Base-by-base conservation (phyloP, 2,888 invertebrate genomes). In the Morpho helenor region DNA sequence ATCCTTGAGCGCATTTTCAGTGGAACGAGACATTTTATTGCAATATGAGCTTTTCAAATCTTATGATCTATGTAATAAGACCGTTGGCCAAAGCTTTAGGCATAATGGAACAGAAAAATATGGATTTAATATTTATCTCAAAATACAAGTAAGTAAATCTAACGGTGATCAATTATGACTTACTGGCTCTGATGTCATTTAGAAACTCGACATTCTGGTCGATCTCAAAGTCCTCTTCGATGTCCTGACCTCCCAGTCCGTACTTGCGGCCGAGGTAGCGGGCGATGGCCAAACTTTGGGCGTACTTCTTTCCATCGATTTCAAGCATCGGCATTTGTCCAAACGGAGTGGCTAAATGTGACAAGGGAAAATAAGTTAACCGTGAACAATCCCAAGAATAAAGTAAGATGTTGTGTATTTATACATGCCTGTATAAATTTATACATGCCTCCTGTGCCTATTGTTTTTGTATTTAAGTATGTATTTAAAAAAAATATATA, bases 321-420 rank as follows among this genome's bases (percentile, higher is more conserved):
- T 93, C 93, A 52, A 95, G 70, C 0, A 94, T 76, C 0, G 94
- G 95, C 63, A 93, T 74, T 77, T 93, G 93, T 0, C 94, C 94
- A 74, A 93, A 94, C 0, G 92, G 92, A 66, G 87, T 92, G n/a
- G 81, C 88, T 93, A 74, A 71, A 54, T 63, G 48, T 8, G 10
- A 22, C n/a, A 22, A 49, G 40, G 16, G 5, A 9, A 51, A 1
- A 9, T 22, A 8, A 8, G 7, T 31, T 39, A 49, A 40, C 7
- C 8, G 8, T 43, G 3, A 43, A 43, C 42, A 16, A 16, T 16
- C 1, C 2, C 1, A 16, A 16, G 16, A 16, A 16, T 16, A 16
- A 16, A 16, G 16, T 16, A 1, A 16, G 1, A 16, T 16, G 16
- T 16, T 16, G 1, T 16, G 16, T 16, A 16, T 16, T 16, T 16